Base-by-base conservation (phyloP, 1,140 invertebrate genomes). In the Phymastichus coffea region DNA sequence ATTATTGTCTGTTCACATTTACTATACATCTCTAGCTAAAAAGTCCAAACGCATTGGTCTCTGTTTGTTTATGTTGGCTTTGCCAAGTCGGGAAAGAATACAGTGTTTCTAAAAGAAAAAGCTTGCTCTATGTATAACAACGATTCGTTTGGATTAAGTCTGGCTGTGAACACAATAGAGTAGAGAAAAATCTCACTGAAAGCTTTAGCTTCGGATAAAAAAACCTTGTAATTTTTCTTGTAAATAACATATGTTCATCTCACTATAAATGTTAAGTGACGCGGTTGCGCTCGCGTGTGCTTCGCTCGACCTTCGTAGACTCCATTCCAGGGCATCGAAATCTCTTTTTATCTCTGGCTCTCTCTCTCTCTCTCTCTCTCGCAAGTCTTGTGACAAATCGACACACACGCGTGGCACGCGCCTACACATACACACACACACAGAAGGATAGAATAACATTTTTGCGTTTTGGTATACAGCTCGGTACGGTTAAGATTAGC, bases 1-100 rank as follows among this genome's bases (percentile, higher is more conserved):
- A 63, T 79, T 80, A 80, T 80, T 80, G 78, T 80, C 78, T 68
- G 65, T 47, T 71, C 78, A 80, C 78, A 79, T 78, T 74, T 70
- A 76, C 69, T 75, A 74, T 41, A 58, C 56, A 48, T 48, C 19
- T 35, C 37, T 37, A 25, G 10, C 19, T 41, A 17, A 1, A 4
- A 44, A 4, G 12, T n/a, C 22, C 35, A 9, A 30, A 23, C 3
- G 37, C 37, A 9, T 40, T 9, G 6, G 37, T 40, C 6, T 40
- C 17, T 43, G 12, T 23, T 28, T 30, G 25, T 15, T 25, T 25
- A 6, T 46, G 4, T 25, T 15, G 4, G 8, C 4, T 15, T 26
- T 46, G 23, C 3, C 17, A 9, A 25, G 2, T 25, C n/a, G 33
- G 1, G 7, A 9, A 19, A 23, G 8, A 1, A 35, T 51, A 20